Base-by-base conservation (phyloP, 2,797 vertebrate species). In the Clarias platycephalus region DNA sequence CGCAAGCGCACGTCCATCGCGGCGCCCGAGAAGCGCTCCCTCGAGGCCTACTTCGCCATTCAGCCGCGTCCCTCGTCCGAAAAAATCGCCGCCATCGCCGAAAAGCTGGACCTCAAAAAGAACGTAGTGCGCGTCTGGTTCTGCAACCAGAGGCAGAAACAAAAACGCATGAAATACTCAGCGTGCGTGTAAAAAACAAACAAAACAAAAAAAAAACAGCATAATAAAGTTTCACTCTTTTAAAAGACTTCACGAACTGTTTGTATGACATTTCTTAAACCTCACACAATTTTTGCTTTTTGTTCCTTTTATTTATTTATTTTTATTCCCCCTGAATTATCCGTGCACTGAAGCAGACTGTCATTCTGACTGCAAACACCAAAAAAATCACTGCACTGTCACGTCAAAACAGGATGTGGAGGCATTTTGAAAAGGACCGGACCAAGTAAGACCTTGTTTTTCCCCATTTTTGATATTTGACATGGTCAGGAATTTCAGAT, bases 91-190 rank as follows among this genome's bases (percentile, higher is more conserved):
- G 97, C 97, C 28, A 98, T 98, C 87, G 97, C 97, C 0, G 97
- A 98, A 89, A 99, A 98, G 91, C 95, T 99, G 91, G 97, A 98
- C 94, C 97, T 99, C 81, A 98, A 99, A 95, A 99, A 98, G 94
- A 99, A 98, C 91, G 97, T 99, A 93, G 97, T 99, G 84, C 97
- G 97, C 24, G 97, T 99, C 88, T 99, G 97, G 97, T 99, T 99
- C 93, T 99, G 97, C 93, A 98, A 99, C 93, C 97, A 99, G 94
- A 95, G 97, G 87, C 97, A 99, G 95, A 99, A 99, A 95, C 97
- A 98, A 94, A 99, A 99, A 94, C 96, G 97, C 89, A 99, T 99
- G 97, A 98, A 98, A 91, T 99, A 98, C 90, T 99, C 97, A 1
- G 97, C 97, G 80, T 97, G 97, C 93, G 96, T 98, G 92, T 99